Base-by-base conservation (phyloP, 2,113 vertebrate genomes). In the Mesoclemmys tuberculata region DNA sequence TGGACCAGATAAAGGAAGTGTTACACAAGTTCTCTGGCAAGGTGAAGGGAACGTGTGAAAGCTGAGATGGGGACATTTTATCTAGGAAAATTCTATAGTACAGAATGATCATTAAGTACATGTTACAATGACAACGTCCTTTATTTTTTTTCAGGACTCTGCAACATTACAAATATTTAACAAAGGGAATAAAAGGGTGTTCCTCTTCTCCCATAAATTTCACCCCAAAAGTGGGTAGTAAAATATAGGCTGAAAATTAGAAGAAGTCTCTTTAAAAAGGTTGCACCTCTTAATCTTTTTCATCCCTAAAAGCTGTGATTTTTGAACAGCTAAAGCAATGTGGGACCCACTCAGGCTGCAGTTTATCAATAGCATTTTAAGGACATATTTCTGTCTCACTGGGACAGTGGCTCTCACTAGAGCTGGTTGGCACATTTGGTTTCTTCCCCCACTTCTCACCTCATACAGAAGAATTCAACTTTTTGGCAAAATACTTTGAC, bases 271-370 rank as follows among this genome's bases (percentile, higher is more conserved):
- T 74, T 79, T 49, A 22, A 82, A 68, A 48, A 12, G 22, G 4
- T 77, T 26, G 38, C 24, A 44, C 71, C 10, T 75, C 10, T 29
- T 21, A 78, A 44, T n/a, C 61, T 3, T 21, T 48, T 44, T 55
- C 29, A 13, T 21, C 68, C 58, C 24, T 11, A 61, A 3, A 22
- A 49, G 22, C 78, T 80, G 31, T 0, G 0, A 26, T 6, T 26
- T 77, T 77, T 44, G 21, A 26, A 29, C 38, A 46, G 74, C 44
- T 44, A 77, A 77, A 46, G 11, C 11, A 27, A 27, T 24, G 26
- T 77, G 26, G 22, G n/a, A 19, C 41, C 81, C 55, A 24, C 51
- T 54, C 58, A 31, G 31, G 68, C 44, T 0, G 0, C 41, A 29
- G 22, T 82, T 90, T 21, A 7, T 9, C 77, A 41, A 24, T 52